These are phyloP conservation scores for Danio aesculapii DNA, from an alignment of 2,797 vertebrate genomes.

Conservation along the genomic window DNA sequence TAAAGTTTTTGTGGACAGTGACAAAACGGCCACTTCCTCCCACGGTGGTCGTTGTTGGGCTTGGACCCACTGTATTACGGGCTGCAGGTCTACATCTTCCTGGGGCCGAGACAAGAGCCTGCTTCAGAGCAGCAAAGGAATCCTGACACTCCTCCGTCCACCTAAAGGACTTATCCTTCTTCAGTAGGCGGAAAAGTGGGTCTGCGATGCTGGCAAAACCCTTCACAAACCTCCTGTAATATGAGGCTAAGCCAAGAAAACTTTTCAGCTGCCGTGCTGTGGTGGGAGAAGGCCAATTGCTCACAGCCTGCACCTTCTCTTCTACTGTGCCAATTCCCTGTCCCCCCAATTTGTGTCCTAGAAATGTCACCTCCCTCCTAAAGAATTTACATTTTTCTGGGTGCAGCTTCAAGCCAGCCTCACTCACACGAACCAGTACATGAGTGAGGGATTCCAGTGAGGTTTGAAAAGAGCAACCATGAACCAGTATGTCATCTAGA, in stretches of 20 bases:
- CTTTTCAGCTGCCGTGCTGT: no score
- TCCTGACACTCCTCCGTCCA: no score
- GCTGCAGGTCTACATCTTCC: slow-evolving; percentile 36
- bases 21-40: background rate
- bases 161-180: no score
- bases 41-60: background rate
- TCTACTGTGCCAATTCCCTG: background rate
- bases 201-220: slow-evolving; percentile 29
- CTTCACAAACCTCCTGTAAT: no score
- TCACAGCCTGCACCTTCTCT: no score
- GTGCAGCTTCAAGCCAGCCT: background rate
- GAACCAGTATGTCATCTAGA: slow-evolving; percentile 6
- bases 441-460: background rate
- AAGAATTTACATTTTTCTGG: background rate
- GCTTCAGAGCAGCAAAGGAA: no score
- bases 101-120: no score
- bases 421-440: background rate
- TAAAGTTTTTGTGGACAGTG: background rate
- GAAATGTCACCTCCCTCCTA: background rate
- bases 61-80: slow-evolving; percentile 46
- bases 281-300: no score
- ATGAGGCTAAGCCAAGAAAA: no score
- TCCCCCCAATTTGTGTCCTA: background rate
- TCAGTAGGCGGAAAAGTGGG: no score
- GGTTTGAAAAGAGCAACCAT: background rate